Evolutionary conservation across 1,140 invertebrate genomes (phyloP), one percentile per base, ranked within the genome.

Genomic region (Cydia fagiglandana): DNA sequence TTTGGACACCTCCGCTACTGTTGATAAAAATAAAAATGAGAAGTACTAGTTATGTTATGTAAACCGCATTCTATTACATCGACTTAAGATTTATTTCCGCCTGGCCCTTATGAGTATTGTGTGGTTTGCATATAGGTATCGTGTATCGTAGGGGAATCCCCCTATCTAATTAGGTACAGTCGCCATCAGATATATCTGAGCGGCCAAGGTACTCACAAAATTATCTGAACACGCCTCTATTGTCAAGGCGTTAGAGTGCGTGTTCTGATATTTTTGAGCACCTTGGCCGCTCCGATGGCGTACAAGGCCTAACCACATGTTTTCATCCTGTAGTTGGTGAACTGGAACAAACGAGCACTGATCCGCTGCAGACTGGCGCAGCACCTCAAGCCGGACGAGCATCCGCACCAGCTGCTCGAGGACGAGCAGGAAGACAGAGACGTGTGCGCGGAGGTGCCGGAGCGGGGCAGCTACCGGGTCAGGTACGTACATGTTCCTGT

Each of bases 321-420:
- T 20, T 7, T n/a, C 20, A 10, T 82, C 76, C 74, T 78, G 10
- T 78, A 93, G 92, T 79, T 93, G 17, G 76, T 86, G 20, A 90
- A 91, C 75, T 92, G 86, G 75, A 70, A 56, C 2, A 85, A 86
- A 2, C 82, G 82, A 73, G 91, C 90, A 4, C 73, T 85, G 10
- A 86, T 93, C 64, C 81, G 83, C 56, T 93, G 90, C 76, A 80
- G 79, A 4, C 76, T 93, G 66, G 88, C 88, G 0, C 87, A 91
- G 70, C 77, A 86, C 28, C 82, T 90, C 47, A 83, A 76, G 70
- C 3, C 73, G 0, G 80, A 82, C 0, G 85, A 91, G 15, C 92
- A 93, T 75, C 91, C 91, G 0, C 92, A 93, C 76, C 89, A 84
- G 34, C 77, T 93, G 9, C 79, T 91, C 0, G 86, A 91, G 70